These are phyloP conservation scores for Apostichopus leukothele DNA, from an alignment of 53 echinoderm and acorn worm species.

Conservation along the genomic window DNA sequence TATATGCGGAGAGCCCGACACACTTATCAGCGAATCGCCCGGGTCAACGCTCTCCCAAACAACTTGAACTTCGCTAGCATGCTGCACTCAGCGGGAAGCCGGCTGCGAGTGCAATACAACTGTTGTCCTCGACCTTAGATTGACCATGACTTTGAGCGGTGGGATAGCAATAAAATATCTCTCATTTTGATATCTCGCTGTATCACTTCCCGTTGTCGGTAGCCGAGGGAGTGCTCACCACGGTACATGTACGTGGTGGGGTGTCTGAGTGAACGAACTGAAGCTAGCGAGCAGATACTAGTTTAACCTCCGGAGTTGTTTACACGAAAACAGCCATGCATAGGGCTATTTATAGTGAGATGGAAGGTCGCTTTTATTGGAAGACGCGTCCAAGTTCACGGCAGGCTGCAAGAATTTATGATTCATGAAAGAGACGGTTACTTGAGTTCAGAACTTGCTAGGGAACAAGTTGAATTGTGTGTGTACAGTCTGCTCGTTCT, in stretches of 20 bases:
- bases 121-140: conserved; percentile 81
- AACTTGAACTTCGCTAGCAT: conserved; percentile 24
- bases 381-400: conserved; percentile 10
- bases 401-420: conserved; percentile 32
- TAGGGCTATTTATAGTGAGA: conserved; percentile 46
- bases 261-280: conserved; percentile 42
- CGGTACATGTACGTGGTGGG: conserved; percentile 22
- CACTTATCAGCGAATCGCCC: conserved; percentile 25
- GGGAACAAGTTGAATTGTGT: background rate
- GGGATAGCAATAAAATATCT: conserved; percentile 47
- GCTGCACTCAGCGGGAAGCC: conserved; percentile 9
- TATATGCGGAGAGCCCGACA: conserved; percentile 45
- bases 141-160: conserved; percentile 85
- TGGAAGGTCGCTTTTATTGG: conserved; percentile 40
- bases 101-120: conserved; percentile 33
- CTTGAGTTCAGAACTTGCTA: conserved; percentile 28
- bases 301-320: conserved; percentile 43
- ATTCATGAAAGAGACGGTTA: conserved; percentile 31
- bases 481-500: background rate
- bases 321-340: conserved; percentile 43
- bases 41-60: conserved; percentile 45
- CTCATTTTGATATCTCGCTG: conserved; percentile 38
- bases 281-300: conserved; percentile 1
- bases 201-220: conserved; percentile 46
- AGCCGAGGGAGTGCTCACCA: conserved; percentile 35